Evolutionary conservation across 2,797 vertebrate genomes (phyloP).

Genomic region (Gambelia wislizenii): DNA sequence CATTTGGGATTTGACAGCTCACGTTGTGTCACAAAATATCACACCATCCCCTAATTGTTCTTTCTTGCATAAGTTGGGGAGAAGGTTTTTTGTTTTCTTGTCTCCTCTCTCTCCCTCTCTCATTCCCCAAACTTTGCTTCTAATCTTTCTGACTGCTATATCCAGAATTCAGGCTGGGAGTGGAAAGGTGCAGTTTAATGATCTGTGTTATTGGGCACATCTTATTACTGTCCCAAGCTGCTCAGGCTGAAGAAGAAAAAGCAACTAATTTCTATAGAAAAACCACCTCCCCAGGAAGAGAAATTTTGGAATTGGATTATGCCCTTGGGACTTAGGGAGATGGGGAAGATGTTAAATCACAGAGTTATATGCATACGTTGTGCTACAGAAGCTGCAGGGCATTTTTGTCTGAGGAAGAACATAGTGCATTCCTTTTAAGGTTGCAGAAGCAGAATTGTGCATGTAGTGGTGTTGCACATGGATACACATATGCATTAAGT

Average conservation of each 20-base stretch:
- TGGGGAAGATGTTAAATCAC: no score
- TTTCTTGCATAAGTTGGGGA: neutral
- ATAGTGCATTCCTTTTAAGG: no score
- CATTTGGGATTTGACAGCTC: neutral
- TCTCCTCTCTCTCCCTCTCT: neutral
- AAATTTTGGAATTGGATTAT: neutral
- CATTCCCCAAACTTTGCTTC: neutral
- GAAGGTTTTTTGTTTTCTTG: neutral
- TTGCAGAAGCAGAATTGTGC: no score
- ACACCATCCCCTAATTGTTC: neutral
- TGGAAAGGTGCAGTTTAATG: neutral
- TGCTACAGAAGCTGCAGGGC: no score
- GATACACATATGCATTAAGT: no score
- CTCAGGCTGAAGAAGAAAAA: neutral
- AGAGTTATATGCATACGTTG: no score
- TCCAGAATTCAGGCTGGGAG: no score
- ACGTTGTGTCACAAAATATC: neutral
- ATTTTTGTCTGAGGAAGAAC: no score
- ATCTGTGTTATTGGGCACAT: neutral
- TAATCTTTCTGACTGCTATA: neutral
- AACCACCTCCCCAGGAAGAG: neutral
- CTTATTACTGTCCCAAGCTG: neutral
- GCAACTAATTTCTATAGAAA: neutral
- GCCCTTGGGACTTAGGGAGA: no score
- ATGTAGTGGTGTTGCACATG: no score